A percentile compares a stretch with the other conserved stretches of the same genome.
These are phyloP conservation scores for Hemiprocne comata DNA, from an alignment of 2,113 vertebrate genomes.

Conservation along the genomic window DNA sequence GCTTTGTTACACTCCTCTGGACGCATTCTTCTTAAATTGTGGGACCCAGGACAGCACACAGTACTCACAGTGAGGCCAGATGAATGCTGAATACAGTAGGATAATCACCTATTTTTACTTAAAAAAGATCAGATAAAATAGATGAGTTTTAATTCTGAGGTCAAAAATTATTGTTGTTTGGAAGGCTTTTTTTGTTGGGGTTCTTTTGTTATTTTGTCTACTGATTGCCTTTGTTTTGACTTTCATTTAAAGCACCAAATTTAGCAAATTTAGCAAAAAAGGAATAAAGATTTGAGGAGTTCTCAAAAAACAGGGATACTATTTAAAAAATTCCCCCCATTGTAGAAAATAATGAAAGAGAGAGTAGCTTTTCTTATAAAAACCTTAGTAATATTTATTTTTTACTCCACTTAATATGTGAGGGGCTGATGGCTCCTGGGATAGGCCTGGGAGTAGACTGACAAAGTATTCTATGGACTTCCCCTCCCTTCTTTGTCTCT, in stretches of 20 bases:
- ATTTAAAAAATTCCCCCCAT: not conserved
- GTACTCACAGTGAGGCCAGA: rapidly evolving
- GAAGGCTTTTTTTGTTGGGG: not conserved
- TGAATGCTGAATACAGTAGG: too few relatives aligned
- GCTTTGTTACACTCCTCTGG: not conserved
- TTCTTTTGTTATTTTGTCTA: not conserved
- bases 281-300: not conserved
- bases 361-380: not conserved
- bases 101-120: not conserved
- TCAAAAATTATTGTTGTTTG: not conserved
- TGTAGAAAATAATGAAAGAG: not conserved
- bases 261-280: not conserved
- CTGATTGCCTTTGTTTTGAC: not conserved
- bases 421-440: not conserved
- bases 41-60: not conserved
- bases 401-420: not conserved
- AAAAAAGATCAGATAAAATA: not conserved
- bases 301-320: not conserved
- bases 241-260: not conserved
- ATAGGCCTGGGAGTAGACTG: not conserved
- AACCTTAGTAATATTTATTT: not conserved
- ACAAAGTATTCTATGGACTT: not conserved
- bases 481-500: rapidly evolving
- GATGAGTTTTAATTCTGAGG: not conserved
- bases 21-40: not conserved